Evolutionary conservation across 2,888 invertebrate species (phyloP).

Genomic region (Plebejus melissa): DNA sequence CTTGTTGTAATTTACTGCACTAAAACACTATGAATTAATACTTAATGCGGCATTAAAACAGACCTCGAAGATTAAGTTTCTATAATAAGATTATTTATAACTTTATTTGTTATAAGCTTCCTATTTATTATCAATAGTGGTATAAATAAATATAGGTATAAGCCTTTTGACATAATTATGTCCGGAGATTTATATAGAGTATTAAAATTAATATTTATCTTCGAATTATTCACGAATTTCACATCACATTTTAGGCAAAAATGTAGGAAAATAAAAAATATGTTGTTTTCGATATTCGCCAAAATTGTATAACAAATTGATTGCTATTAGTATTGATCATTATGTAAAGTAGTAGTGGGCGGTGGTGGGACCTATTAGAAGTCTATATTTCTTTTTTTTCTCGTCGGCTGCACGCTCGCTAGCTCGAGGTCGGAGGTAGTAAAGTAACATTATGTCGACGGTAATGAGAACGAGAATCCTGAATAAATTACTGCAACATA

Average conservation of each 20-base stretch:
- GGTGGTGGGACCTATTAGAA: slow-evolving; percentile 10
- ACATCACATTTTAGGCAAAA: too few species aligned
- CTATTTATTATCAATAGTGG: not conserved
- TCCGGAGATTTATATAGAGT: not conserved
- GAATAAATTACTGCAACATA: slow-evolving; percentile 12
- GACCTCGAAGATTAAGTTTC: slow-evolving; percentile 7
- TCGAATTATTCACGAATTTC: not conserved
- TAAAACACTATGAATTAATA: slow-evolving; percentile 12
- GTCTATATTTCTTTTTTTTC: slow-evolving; percentile 9
- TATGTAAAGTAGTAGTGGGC: slow-evolving; percentile 17
- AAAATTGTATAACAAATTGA: slow-evolving; percentile 11
- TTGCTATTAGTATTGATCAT: slow-evolving; percentile 10
- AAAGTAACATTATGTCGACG: slow-evolving; percentile 12
- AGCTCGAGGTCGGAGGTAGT: slow-evolving; percentile 9
- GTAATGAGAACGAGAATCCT: slow-evolving; percentile 5
- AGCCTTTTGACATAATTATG: slow-evolving; percentile 5
- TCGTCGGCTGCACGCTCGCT: not conserved
- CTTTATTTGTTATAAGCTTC: slow-evolving; percentile 15
- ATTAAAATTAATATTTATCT: slow-evolving; percentile 2
- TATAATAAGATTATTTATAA: slow-evolving; percentile 17
- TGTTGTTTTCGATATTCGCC: not conserved
- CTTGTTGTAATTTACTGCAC: not conserved
- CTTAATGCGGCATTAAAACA: slow-evolving; percentile 8
- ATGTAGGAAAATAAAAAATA: not conserved
- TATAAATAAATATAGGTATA: not conserved